phyloP scores from a whole-genome alignment of 1,140 invertebrate genomes.

The Drosophila lini region DNA sequence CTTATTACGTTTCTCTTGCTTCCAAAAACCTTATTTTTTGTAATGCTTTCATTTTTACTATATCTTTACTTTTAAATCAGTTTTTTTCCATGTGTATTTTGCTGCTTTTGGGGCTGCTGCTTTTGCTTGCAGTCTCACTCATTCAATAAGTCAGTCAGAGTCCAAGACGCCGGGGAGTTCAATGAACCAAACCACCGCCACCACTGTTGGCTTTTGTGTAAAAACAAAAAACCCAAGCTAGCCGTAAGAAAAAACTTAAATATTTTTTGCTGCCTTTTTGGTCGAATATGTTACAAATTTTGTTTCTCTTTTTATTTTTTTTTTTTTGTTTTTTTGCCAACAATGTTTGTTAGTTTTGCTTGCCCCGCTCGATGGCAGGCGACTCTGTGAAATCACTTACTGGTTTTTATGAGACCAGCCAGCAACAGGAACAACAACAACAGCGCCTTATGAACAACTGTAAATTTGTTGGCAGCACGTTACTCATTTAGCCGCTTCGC shows the following conservation, averaged over 20 bases:
- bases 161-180: constrained; percentile 54
- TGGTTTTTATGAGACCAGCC: constrained; percentile 72
- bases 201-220: constrained; percentile 54
- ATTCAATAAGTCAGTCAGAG: constrained; percentile 81
- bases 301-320: constrained; percentile 40
- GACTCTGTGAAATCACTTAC: constrained; percentile 77
- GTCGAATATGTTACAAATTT: constrained; percentile 80
- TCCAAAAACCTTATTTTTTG: not conserved
- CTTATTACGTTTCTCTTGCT: not conserved
- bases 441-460: constrained; percentile 56
- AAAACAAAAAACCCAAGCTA: constrained; percentile 37
- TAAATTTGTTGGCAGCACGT: constrained; percentile 77
- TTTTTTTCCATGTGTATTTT: not conserved
- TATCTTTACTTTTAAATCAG: not conserved
- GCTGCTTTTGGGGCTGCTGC: constrained; percentile 39
- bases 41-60: not conserved
- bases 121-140: constrained; percentile 64
- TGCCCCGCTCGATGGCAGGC: constrained; percentile 34
- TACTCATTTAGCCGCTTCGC: constrained; percentile 76
- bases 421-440: constrained; percentile 9
- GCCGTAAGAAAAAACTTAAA: constrained; percentile 60
- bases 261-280: constrained; percentile 69
- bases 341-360: constrained; percentile 72
- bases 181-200: constrained; percentile 41
- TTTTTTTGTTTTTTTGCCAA: constrained; percentile 3